Conservation (phyloP, 2,113 vertebrate species). For the Limanda limanda region DNA sequence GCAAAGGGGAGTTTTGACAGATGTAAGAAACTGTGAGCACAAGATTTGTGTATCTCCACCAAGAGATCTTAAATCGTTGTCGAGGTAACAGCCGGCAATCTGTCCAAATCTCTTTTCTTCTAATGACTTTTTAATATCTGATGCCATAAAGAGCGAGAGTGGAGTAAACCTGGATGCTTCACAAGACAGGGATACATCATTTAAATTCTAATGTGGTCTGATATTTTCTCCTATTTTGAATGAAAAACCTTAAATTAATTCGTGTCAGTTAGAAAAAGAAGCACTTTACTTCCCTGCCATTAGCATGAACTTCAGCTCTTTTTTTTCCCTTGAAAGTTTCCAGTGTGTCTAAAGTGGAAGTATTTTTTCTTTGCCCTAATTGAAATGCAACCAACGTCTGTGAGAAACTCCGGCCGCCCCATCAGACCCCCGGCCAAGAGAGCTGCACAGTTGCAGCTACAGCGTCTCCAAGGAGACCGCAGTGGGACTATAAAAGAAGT, state of each 20-base stretch:
- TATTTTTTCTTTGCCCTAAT: constrained; percentile 63
- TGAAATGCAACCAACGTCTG: constrained; percentile 74
- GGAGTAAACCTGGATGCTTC: constrained; percentile 22
- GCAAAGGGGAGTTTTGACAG: constrained; percentile 40
- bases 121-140: constrained; percentile 46
- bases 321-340: not conserved
- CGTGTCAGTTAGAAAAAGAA: constrained; percentile 3
- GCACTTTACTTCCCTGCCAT: not conserved
- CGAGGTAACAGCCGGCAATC: constrained; percentile 30
- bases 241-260: not conserved
- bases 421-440: constrained; percentile 42
- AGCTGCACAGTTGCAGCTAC: constrained; percentile 58
- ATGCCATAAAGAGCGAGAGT: constrained; percentile 26
- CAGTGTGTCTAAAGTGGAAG: constrained; percentile 35
- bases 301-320: constrained; percentile 5
- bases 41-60: constrained; percentile 44
- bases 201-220: constrained; percentile 6
- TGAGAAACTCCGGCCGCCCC: constrained; percentile 63
- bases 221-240: not conserved
- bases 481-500: constrained; percentile 46
- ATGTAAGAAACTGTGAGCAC: constrained; percentile 39
- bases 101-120: constrained; percentile 33
- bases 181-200: constrained; percentile 27
- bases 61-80: constrained; percentile 47
- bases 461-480: constrained; percentile 72